Evolutionary conservation across 2,113 vertebrate genomes (phyloP).

Genomic region (Sylvilagus bachmani): DNA sequence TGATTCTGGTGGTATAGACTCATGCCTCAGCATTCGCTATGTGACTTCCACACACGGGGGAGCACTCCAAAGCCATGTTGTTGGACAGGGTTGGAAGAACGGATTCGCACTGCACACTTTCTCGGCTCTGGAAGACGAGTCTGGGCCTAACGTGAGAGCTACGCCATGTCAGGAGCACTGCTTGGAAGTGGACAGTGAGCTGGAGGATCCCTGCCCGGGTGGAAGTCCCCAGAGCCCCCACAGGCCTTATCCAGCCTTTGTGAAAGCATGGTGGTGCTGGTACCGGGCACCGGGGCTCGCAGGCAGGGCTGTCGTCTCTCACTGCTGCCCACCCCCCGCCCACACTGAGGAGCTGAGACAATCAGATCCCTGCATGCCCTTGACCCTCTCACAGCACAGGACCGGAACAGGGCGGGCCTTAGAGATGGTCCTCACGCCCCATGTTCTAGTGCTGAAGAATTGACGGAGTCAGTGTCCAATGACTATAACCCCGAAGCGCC

Average conservation of each 20-base stretch:
- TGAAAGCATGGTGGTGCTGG: neutral
- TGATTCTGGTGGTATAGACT: neutral
- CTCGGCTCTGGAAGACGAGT: neutral
- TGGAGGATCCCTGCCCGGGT: neutral
- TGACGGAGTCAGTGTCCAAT: neutral
- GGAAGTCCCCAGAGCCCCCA: neutral
- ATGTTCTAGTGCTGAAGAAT: constrained; percentile 2
- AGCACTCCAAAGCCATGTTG: neutral
- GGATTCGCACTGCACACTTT: neutral
- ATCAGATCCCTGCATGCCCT: neutral
- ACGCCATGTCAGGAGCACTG: neutral
- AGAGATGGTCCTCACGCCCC: neutral
- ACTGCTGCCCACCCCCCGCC: neutral
- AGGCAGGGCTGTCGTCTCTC: neutral
- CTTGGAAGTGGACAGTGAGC: neutral
- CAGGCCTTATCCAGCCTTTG: neutral
- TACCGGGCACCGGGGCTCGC: rapidly evolving
- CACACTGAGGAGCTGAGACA: neutral
- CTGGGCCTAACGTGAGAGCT: neutral
- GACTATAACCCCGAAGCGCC: neutral
- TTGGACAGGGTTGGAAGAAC: neutral
- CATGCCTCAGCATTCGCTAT: neutral
- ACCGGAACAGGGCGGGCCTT: neutral
- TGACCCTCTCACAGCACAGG: neutral
- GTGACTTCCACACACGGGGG: neutral